A percentile compares a stretch with the other conserved stretches of the same genome.
These are phyloP conservation scores for Trematomus loennbergii DNA, from an alignment of 2,113 vertebrate genomes.

Conservation along the genomic window DNA sequence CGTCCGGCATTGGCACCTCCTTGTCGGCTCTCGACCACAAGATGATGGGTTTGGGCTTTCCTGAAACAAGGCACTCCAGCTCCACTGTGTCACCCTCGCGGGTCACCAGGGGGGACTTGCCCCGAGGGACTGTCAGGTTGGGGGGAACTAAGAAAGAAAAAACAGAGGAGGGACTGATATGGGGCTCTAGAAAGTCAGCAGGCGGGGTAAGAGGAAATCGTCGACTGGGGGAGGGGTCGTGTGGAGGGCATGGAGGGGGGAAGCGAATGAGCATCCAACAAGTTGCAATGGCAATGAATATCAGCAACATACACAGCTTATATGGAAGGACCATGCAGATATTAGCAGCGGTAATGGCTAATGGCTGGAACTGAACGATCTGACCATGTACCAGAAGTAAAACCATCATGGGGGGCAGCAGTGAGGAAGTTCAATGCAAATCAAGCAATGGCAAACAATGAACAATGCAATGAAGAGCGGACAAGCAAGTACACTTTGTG, in stretches of 20 bases:
- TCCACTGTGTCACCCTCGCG: conserved; percentile 97
- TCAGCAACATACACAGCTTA: conserved; percentile 53
- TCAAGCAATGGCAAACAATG: conserved; percentile 67
- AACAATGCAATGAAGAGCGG: conserved; percentile 55
- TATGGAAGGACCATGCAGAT: conserved; percentile 62
- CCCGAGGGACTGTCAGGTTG: conserved; percentile 96
- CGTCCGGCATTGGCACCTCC: conserved; percentile 94
- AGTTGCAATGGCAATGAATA: conserved; percentile 64
- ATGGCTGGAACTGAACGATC: conserved; percentile 16
- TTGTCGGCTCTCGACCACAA: conserved; percentile 97
- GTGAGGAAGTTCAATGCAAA: conserved; percentile 45
- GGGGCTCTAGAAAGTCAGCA: conserved; percentile 85
- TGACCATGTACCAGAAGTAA: conserved; percentile 28
- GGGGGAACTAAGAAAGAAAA: conserved; percentile 95
- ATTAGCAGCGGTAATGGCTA: conserved; percentile 48
- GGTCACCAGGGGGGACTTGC: conserved; percentile 95
- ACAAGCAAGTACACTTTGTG: conserved; percentile 41
- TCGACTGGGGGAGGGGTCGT: conserved; percentile 53
- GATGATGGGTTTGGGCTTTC: conserved; percentile 98
- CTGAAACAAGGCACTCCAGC: conserved; percentile 98
- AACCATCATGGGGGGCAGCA: conserved; percentile 40
- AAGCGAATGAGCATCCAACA: conserved; percentile 64
- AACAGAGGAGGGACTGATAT: conserved; percentile 86
- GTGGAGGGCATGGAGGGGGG: conserved; percentile 16
- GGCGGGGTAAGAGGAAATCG: conserved; percentile 58